phyloP scores from a whole-genome alignment of 2,797 vertebrate genomes.

The Melanotaenia maccullochi region DNA sequence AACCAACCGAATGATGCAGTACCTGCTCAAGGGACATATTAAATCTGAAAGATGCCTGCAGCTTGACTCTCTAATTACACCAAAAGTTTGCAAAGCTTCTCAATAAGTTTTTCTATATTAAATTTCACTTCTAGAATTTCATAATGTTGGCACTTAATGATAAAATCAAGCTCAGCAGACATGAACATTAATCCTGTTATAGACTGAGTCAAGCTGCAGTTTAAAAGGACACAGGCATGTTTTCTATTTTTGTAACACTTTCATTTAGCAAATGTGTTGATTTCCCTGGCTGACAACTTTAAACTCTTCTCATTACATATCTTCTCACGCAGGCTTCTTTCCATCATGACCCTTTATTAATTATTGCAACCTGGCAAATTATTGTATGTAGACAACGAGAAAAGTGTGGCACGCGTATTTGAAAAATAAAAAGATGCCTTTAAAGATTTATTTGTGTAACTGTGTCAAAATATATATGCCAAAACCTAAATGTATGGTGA shows the following conservation, averaged over 20 bases:
- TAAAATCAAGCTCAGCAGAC: conserved; percentile 1
- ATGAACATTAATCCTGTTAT: conserved; percentile 13
- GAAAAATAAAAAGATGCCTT: not conserved
- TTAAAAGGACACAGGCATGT: not conserved
- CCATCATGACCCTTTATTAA: conserved; percentile 17
- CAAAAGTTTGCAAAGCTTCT: conserved; percentile 21
- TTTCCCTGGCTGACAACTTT: conserved; percentile 35
- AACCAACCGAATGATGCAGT: not conserved
- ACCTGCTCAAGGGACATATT: conserved; percentile 20
- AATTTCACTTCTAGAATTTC: conserved; percentile 12
- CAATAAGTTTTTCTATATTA: not conserved
- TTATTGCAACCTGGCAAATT: conserved; percentile 13
- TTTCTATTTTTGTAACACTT: conserved; percentile 2
- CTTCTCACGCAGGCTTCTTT: conserved; percentile 9
- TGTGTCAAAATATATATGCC: not conserved
- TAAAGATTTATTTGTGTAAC: conserved; percentile 3
- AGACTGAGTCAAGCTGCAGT: not conserved
- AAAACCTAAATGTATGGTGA: conserved; percentile 1
- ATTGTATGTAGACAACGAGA: not conserved
- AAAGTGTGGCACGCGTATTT: not conserved
- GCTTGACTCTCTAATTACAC: conserved; percentile 26
- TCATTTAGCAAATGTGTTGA: conserved; percentile 25
- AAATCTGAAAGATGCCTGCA: conserved; percentile 11
- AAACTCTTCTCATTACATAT: conserved; percentile 27
- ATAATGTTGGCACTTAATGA: conserved; percentile 4